Evolutionary conservation across 2,113 vertebrate species (phyloP), one percentile per base, ranked within the genome.

Genomic region (Scalopus aquaticus): DNA sequence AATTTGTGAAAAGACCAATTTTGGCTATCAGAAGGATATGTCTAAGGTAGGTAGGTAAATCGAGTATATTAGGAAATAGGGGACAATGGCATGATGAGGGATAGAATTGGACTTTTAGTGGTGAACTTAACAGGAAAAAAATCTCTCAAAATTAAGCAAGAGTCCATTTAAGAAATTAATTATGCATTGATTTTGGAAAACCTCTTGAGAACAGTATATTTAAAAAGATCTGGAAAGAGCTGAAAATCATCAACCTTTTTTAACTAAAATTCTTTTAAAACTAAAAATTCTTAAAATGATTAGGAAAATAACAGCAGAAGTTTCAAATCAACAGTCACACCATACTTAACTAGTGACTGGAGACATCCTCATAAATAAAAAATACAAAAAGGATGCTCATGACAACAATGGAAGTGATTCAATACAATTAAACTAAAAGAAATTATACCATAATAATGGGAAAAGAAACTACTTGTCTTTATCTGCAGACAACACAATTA

Each of bases 261-360:
- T 72, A 91, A 49, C 80, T 79, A 93, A 80, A 64, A 74, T 93
- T 72, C 3, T 81, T 96, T 85, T 51, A 77, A 69, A 93, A 26
- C 51, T 35, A 60, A 9, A 9, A 92, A 46, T 67, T 9, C 30
- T 85, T 83, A 90, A 70, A 58, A 60, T 58, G 4, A 86, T 49
- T 39, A 81, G 32, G 19, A 89, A 91, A 74, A 78, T 28, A 82
- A 62, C 11, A 46, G 44, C 11, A 44, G 56, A 67, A 39, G 26
- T 54, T 49, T 86, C 22, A 64, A 58, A 35, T 56, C 42, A 81
- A 51, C 24, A 64, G 10, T 80, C 60, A 9, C 58, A 44, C 76
- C 39, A 51, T 39, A 70, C 9, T 69, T 65, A 81, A 51, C 54
- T n/a, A 74, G 85, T 67, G 24, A 91, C 15, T 80, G 30, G 54